Base-by-base conservation (phyloP, 2,888 invertebrate genomes). In the Seira sanloemensis region DNA sequence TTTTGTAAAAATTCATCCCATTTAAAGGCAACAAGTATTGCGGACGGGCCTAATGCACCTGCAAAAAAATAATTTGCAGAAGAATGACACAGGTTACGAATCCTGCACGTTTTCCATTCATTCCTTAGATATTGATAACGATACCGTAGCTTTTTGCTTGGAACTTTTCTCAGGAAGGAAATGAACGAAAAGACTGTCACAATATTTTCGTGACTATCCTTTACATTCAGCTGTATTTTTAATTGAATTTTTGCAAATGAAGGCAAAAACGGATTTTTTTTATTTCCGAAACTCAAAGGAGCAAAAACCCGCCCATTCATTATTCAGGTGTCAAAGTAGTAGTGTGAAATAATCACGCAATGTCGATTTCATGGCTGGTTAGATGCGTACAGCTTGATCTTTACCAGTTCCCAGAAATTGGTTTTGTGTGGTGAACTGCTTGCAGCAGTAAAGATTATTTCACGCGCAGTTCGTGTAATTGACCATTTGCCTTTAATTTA, bases 151-250 rank as follows among this genome's bases (percentile, higher is more conserved):
- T 7, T 7, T 37, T 7, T 12, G 12, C 37, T 37, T 37, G 37
- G 12, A 12, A 37, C 37, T 37, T 58, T 58, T 58, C 58, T 58
- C 58, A 58, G 58, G 58, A 58, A 58, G 58, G 58, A 58, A 58
- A 58, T 58, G n/a, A n/a, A n/a, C n/a, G n/a, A 37, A 37, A 68
- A 50, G 27, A 81, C 74, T 86, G 85, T 86, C 85, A 86, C 77
- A 82, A 82, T 86, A 86, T 81, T 86, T 82, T 86, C 85, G 85
- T 86, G 82, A 86, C 82, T 80, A 65, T 66, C 62, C 54, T 67
- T 84, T 74, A 66, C 73, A 69, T 72, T 72, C 58, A 58, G 2
- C 5, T 58, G 16, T 12, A 4, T 58, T 58, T 58, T n/a, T 16
- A 58, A 58, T 58, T 58, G 58, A 58, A 58, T 12, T 18, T 18